These are phyloP conservation scores for Augiades crinisus DNA, from an alignment of 2,888 invertebrate species.

Conservation along the genomic window DNA sequence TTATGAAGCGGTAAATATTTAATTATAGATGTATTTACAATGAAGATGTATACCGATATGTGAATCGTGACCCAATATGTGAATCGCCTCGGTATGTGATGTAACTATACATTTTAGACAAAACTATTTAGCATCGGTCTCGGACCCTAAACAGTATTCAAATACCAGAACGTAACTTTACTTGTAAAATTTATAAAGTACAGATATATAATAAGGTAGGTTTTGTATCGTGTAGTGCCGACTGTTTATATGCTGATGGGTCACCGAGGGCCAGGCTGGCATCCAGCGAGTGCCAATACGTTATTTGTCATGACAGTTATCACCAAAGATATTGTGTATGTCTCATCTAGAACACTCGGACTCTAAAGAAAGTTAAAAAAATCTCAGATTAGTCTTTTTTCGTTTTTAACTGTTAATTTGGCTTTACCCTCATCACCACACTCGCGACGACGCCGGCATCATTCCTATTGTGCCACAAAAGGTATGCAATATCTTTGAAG, in stretches of 20 bases:
- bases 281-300: neutral
- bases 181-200: conserved; percentile 26
- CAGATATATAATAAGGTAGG: conserved; percentile 14
- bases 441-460: too few species aligned
- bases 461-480: too few species aligned
- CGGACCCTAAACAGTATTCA: conserved; percentile 35
- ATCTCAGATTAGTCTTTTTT: too few species aligned
- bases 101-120: conserved; percentile 16
- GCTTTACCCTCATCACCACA: too few species aligned
- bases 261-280: too few species aligned
- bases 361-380: too few species aligned
- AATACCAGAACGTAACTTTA: conserved; percentile 28
- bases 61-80: conserved; percentile 3
- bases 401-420: too few species aligned
- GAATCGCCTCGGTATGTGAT: conserved; percentile 13
- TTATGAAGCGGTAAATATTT: conserved; percentile 17
- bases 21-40: conserved; percentile 29
- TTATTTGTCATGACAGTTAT: too few species aligned
- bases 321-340: too few species aligned
- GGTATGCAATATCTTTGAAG: too few species aligned
- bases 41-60: conserved; percentile 15
- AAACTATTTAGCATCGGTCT: conserved; percentile 18
- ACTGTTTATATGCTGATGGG: too few species aligned
- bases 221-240: conserved; percentile 23
- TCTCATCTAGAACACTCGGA: too few species aligned